These are phyloP conservation scores for Pocota personata DNA, from an alignment of 2,888 invertebrate species.

Conservation along the genomic window DNA sequence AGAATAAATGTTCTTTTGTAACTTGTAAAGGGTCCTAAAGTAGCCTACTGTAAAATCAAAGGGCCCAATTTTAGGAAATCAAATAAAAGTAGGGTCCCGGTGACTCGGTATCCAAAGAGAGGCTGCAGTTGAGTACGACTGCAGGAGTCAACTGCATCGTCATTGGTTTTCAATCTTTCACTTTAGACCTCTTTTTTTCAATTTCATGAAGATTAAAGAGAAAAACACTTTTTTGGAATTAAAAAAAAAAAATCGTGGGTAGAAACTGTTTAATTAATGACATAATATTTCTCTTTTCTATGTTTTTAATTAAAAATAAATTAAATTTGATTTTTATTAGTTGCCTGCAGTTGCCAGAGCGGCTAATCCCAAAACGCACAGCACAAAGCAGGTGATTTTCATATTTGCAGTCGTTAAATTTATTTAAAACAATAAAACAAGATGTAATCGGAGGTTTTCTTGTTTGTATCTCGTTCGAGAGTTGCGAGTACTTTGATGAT, in stretches of 20 bases:
- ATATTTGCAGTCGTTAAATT: constrained; percentile 31
- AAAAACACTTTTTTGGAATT: constrained; percentile 23
- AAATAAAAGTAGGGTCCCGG: too few relatives aligned
- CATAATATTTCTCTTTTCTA: constrained; percentile 9
- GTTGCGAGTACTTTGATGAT: constrained; percentile 33
- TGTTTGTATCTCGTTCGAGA: background rate
- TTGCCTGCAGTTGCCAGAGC: constrained; percentile 65
- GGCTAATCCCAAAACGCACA: constrained; percentile 60
- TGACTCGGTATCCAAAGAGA: too few relatives aligned
- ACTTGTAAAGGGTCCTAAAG: too few relatives aligned
- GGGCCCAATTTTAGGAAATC: too few relatives aligned
- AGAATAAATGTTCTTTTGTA: too few relatives aligned
- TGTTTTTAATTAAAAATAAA: background rate
- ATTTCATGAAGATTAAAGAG: background rate
- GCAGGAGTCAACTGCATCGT: background rate
- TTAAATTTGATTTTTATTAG: background rate
- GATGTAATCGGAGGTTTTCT: background rate
- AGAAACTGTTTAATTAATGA: constrained; percentile 7
- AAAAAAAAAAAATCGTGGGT: background rate
- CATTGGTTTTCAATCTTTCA: background rate
- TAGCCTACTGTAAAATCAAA: too few relatives aligned
- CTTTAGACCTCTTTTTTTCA: background rate
- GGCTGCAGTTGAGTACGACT: background rate
- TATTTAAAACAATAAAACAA: constrained; percentile 27
- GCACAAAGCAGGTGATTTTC: constrained; percentile 63